These are phyloP conservation scores for Drosophila kurseongensis DNA, from an alignment of 1,140 invertebrate species.

Conservation along the genomic window DNA sequence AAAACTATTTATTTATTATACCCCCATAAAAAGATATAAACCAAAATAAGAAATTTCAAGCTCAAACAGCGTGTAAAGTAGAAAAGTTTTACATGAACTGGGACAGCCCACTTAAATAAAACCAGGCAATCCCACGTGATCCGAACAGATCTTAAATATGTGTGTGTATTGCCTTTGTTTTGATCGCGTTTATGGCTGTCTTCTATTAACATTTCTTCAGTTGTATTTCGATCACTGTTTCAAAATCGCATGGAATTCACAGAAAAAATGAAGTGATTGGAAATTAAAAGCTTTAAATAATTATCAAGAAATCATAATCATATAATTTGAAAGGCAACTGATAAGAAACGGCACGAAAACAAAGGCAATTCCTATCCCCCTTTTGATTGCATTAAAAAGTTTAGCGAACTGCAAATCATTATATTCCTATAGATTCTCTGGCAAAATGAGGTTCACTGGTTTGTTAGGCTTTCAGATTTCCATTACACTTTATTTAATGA, in stretches of 20 bases:
- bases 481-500: constrained; percentile 1
- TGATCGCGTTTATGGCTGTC: constrained; percentile 1
- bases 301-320: constrained; percentile 39
- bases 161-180: constrained; percentile 14
- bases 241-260: constrained; percentile 5
- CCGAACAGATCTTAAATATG: constrained; percentile 9
- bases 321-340: constrained; percentile 16
- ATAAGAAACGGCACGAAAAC: constrained; percentile 22
- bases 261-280: background rate
- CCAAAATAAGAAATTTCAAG: constrained; percentile 31
- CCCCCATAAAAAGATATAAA: constrained; percentile 12
- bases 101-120: constrained; percentile 26
- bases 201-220: constrained; percentile 28
- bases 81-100: constrained; percentile 29
- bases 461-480: background rate
- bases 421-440: constrained; percentile 16
- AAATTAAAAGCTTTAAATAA: background rate
- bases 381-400: constrained; percentile 26
- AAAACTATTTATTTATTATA: constrained; percentile 15
- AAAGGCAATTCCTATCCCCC: constrained; percentile 4
- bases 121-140: constrained; percentile 24
- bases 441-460: constrained; percentile 15
- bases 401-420: constrained; percentile 10
- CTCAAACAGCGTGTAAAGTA: constrained; percentile 38
- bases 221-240: background rate